phyloP scores from a whole-genome alignment of 2,113 vertebrate genomes.

The Perognathus longimembris region DNA sequence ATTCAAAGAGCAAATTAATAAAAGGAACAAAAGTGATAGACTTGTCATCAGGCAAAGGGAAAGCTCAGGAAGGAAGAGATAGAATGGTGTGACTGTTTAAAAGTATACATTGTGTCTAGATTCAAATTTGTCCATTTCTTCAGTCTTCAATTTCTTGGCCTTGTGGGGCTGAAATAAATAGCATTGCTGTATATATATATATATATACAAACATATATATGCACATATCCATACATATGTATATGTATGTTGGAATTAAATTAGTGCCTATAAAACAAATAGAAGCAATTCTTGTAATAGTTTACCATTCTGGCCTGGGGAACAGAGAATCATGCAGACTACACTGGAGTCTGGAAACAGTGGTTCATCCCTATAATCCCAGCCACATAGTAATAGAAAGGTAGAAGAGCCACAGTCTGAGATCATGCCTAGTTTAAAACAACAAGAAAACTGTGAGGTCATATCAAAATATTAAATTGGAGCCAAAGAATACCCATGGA shows the following conservation, averaged over 20 bases:
- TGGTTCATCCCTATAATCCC: too few species aligned
- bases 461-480: too few species aligned
- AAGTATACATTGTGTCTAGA: neutral
- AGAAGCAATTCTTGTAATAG: neutral
- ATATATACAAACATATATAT: too few species aligned
- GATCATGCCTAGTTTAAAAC: too few species aligned
- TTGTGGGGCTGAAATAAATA: conserved; percentile 20
- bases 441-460: too few species aligned
- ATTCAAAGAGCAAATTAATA: neutral
- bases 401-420: too few species aligned
- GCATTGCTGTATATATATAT: too few species aligned
- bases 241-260: conserved; percentile 42
- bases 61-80: neutral
- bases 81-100: neutral
- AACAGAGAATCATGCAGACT: neutral
- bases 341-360: neutral
- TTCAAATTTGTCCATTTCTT: neutral
- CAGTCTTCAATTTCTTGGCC: neutral
- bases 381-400: too few species aligned
- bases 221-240: too few species aligned
- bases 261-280: neutral
- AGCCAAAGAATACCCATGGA: too few species aligned
- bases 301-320: neutral
- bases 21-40: neutral
- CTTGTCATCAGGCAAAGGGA: neutral